phyloP scores from a whole-genome alignment of 1,140 invertebrate species.

The Xylocopa sonorina region DNA sequence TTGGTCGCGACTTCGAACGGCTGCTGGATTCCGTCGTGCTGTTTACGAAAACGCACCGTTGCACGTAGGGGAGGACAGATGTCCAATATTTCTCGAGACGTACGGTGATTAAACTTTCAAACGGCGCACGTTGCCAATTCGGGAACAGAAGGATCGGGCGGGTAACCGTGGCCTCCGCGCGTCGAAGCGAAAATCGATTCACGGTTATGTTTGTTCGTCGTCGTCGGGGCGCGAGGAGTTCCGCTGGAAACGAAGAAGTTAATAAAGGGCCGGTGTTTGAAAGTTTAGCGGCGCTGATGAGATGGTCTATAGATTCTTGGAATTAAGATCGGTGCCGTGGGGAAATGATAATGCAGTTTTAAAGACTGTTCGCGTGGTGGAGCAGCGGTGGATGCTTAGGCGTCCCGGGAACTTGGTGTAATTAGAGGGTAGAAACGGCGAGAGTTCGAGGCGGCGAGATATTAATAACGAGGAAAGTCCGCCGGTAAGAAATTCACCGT shows the following conservation, averaged over 20 bases:
- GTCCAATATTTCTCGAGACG: background rate
- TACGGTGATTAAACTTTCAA: background rate
- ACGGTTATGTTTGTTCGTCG: constrained; percentile 6
- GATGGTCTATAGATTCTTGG: constrained; percentile 51
- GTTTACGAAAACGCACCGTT: no score
- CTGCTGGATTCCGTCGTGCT: no score
- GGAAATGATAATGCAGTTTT: constrained; percentile 61
- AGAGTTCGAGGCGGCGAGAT: constrained; percentile 1
- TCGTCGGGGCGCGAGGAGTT: background rate
- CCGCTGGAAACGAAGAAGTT: constrained; percentile 45
- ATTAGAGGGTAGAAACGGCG: constrained; percentile 33
- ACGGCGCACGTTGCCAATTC: background rate
- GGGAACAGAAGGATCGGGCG: background rate
- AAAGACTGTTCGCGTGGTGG: constrained; percentile 41
- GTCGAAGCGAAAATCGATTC: constrained; percentile 48
- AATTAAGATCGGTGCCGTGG: constrained; percentile 52
- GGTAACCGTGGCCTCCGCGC: no score
- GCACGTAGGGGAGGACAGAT: no score
- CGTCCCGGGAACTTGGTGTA: constrained; percentile 36
- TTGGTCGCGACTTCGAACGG: no score
- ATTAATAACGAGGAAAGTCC: constrained; percentile 53
- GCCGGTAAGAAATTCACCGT: constrained; percentile 30
- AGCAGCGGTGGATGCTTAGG: constrained; percentile 12
- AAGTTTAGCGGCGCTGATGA: constrained; percentile 60
- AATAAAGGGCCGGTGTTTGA: constrained; percentile 56